phyloP scores from a whole-genome alignment of 2,113 vertebrate genomes.

The Hylia prasina region DNA sequence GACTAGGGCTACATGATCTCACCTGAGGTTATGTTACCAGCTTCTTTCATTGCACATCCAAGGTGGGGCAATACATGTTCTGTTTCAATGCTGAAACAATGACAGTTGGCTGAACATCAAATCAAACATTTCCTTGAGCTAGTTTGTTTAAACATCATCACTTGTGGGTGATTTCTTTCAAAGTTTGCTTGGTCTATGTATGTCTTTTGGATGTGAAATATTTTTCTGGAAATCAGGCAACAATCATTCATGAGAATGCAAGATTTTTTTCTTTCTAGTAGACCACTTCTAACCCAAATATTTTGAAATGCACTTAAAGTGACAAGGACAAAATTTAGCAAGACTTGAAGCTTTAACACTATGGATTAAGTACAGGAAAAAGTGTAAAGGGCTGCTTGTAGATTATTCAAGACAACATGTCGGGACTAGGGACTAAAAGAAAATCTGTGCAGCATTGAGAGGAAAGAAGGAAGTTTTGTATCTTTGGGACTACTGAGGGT shows the following conservation, averaged over 20 bases:
- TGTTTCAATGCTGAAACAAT: background rate
- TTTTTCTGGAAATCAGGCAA: background rate
- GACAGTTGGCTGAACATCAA: background rate
- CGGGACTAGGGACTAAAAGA: background rate
- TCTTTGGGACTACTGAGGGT: background rate
- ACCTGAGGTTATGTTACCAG: background rate
- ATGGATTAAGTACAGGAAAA: background rate
- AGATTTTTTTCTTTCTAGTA: rapidly evolving
- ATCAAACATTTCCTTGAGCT: background rate
- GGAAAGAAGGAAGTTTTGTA: background rate
- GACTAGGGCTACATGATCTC: background rate
- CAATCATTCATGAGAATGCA: background rate
- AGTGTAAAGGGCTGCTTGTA: background rate
- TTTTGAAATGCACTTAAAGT: background rate
- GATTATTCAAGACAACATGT: background rate
- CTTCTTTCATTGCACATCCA: background rate
- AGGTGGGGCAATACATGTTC: background rate
- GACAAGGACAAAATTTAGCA: background rate
- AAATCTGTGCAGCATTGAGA: background rate
- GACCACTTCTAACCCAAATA: background rate
- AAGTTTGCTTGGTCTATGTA: background rate
- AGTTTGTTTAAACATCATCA: background rate
- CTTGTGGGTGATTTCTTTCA: background rate
- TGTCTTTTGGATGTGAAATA: background rate
- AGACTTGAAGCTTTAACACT: background rate